Percentiles rank a stretch among this genome's conserved stretches.
These are phyloP conservation scores for Vicugna pacos DNA, from an alignment of 2,113 vertebrate species.

Conservation along the genomic window DNA sequence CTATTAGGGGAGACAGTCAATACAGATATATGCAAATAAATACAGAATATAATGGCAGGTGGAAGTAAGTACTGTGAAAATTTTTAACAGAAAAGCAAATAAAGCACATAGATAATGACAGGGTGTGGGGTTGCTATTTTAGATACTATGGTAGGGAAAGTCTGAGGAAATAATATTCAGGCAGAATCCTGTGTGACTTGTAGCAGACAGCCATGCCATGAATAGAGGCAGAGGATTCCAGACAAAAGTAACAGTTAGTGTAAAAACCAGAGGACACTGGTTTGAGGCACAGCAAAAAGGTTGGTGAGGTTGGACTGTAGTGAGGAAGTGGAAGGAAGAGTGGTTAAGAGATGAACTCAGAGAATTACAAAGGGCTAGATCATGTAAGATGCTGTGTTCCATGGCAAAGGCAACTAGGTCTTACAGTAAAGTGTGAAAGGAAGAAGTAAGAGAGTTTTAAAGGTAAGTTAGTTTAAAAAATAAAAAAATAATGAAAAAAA, in stretches of 20 bases:
- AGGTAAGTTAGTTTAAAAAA: too few relatives aligned
- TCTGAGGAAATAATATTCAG: not conserved
- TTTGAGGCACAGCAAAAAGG: not conserved
- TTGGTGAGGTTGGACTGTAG: not conserved
- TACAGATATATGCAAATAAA: not conserved
- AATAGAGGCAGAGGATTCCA: not conserved
- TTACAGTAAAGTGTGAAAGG: not conserved
- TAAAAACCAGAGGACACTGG: not conserved
- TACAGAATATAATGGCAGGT: not conserved
- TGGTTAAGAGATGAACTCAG: not conserved
- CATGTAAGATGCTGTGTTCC: not conserved
- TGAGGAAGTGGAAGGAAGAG: not conserved
- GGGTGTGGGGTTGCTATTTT: not conserved
- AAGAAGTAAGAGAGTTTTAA: not conserved
- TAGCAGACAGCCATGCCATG: not conserved
- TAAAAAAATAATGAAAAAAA: too few relatives aligned
- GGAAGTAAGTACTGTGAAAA: not conserved
- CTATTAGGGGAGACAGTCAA: not conserved
- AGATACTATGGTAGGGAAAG: not conserved
- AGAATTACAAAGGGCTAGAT: not conserved
- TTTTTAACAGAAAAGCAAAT: not conserved
- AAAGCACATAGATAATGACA: not conserved
- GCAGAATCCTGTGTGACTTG: not conserved
- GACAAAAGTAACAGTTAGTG: not conserved
- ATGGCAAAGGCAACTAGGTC: not conserved